Evolutionary conservation across 2,888 invertebrate species (phyloP), one percentile per base, ranked within the genome.

Genomic region (Physocephala rufipes): DNA sequence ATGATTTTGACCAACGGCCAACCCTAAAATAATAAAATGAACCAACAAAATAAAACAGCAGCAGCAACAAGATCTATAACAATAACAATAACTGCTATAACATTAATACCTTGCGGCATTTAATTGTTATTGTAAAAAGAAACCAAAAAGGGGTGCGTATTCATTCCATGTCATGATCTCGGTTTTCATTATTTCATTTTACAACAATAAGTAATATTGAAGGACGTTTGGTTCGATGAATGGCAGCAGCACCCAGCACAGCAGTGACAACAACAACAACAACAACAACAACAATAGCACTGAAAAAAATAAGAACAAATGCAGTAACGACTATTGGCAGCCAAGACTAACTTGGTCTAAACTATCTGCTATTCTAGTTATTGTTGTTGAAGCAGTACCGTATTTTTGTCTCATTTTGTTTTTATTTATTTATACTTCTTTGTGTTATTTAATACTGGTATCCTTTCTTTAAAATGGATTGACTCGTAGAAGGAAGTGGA

Each of bases 401-500:
- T 63, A 16, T n/a, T 63, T 45, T 21, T 15, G 3, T 19, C 63
- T 9, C 16, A 24, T 45, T 36, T 28, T 16, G 51, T 12, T 2
- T 16, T 7, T 21, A n/a, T n/a, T n/a, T n/a, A n/a, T n/a, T n/a
- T n/a, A n/a, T n/a, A n/a, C n/a, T n/a, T n/a, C n/a, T 55, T 21
- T 55, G 51, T 58, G 70, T 45, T 55, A 70, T 45, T 30, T 51
- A 47, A 70, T 70, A 70, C n/a, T n/a, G n/a, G n/a, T n/a, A n/a
- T n/a, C n/a, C n/a, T n/a, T 62, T 51, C 49, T 69, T 7, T n/a
- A 7, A 12, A 16, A 49, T 13, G 47, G 49, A 65, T 45, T 47
- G n/a, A 21, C 47, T 80, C 58, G 67, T 36, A 71, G 59, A 70
- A 62, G 58, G 43, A 67, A 53, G 59, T 67, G 9, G 69, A 78